Percentiles rank a stretch among this genome's conserved stretches.
Evolutionary conservation across 1,140 invertebrate species (phyloP).

Genomic region (Akabosia matsudoensis): DNA sequence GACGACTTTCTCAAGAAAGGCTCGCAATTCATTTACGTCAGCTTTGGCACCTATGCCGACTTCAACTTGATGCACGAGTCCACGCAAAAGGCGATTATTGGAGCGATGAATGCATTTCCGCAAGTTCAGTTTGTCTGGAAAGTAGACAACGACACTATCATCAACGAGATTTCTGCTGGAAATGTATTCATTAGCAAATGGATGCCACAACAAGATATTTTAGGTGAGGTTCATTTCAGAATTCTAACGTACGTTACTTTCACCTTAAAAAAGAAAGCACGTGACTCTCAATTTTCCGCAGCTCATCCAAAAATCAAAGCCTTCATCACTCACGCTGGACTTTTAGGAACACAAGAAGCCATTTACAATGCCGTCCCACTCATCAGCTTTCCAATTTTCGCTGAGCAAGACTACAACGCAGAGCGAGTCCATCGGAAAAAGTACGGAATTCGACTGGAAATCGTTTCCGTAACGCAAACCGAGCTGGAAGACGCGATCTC

Average conservation of each 20-base stretch:
- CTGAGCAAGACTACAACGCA: constrained; percentile 51
- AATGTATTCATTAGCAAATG: constrained; percentile 47
- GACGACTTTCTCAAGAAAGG: constrained; percentile 54
- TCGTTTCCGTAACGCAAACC: constrained; percentile 34
- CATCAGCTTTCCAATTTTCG: constrained; percentile 51
- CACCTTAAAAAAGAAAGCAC: neutral
- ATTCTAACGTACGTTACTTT: neutral
- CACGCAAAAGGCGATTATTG: constrained; percentile 1
- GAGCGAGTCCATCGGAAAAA: constrained; percentile 36
- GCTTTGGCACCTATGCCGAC: constrained; percentile 51
- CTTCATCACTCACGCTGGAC: constrained; percentile 54
- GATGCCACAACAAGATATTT: constrained; percentile 48
- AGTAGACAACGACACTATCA: constrained; percentile 56
- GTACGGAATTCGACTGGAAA: constrained; percentile 43
- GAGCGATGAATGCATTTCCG: neutral
- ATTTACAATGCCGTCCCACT: constrained; percentile 52
- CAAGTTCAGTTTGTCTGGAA: constrained; percentile 57
- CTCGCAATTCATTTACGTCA: constrained; percentile 57
- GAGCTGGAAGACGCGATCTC: constrained; percentile 32
- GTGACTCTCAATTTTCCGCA: too few species aligned
- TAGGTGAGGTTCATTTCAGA: constrained; percentile 36
- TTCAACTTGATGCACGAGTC: neutral
- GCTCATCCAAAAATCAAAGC: constrained; percentile 48
- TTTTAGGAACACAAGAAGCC: constrained; percentile 52
- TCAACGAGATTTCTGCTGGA: constrained; percentile 50